Base-by-base conservation (phyloP, 2,113 vertebrate species). In the Addax nasomaculatus region DNA sequence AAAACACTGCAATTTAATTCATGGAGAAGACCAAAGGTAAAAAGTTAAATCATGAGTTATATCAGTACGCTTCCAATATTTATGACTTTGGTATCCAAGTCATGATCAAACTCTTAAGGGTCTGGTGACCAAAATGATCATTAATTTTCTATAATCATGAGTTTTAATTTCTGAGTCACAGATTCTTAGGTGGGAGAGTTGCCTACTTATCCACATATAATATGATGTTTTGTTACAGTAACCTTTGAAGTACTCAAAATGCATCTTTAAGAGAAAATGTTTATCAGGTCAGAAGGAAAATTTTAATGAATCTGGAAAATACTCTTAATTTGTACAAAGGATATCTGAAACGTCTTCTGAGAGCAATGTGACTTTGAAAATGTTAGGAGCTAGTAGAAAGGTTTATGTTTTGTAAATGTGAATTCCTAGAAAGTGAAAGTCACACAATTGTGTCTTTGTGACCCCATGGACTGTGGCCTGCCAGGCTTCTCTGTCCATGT, bases 81-180 rank as follows among this genome's bases (percentile, higher is more conserved):
- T 92, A 53, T 90, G 43, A 33, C 29, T 92, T 92, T 81, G 84
- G 45, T 96, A 91, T 88, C 7, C 17, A 87, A 67, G 76, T 91
- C 6, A n/a, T 43, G 30, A 57, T 30, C 45, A 95, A 49, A 7
- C 10, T 7, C 5, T 49, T 49, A 84, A 73, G 3, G 13, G 51
- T 80, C 21, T 67, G 17, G 17, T 94, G 85, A 13, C 30, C 49
- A 47, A 80, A 79, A 86, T 92, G 5, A 11, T 89, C 43, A 89
- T 23, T 83, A 91, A 62, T 89, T 95, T n/a, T 86, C 7, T 78
- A 2, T 33, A 79, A 47, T 29, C 81, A 5, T 89, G 36, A 73
- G 55, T 95, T 93, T 96, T 55, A 95, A 73, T 57, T 96, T 96
- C 95, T 83, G 25, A 5, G 76, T 6, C 12, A 36, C 27, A 89